Base-by-base conservation (phyloP, 92 coral and sea anemone genomes). In the Bergia sp. region DNA sequence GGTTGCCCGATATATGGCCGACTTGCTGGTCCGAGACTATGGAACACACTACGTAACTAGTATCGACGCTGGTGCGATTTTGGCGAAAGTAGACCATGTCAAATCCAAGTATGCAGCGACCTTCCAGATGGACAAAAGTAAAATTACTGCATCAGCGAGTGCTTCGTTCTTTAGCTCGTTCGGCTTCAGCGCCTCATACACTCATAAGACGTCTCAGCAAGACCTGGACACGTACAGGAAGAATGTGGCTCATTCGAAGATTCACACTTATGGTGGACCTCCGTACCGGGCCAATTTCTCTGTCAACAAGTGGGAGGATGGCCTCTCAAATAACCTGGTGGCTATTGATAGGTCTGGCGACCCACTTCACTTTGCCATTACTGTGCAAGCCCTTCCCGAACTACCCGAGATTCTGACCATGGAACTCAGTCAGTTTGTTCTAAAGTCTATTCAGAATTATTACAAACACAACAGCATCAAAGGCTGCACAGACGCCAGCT, bases 11-110 rank as follows among this genome's bases (percentile, higher is more conserved):
- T 96, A 79, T 86, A 91, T 96, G 58, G 93, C 95, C 2, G 95
- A 95, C 79, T 53, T 95, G 80, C 84, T 96, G 77, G 89, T 96
- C 29, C 99, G 99, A 42, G 99, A 96, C 86, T 96, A 90, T 78
- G 99, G 99, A 1, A 96, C 99, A 64, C 99, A 96, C 88, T 92
- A 86, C 80, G 81, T 95, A 73, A 95, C 99, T 23, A 94, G 99
- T 47, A 94, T 95, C 73, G 95, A 93, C 77, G 95, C 98, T 7
- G 98, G 99, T 12, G 98, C 98, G 16, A 88, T 95, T 79, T 89
- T 96, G 42, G 95, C 99, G 10, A 93, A 96, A 83, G 90, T 96
- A 45, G 98, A 94, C 88, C 94, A 95, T 74, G 69, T 95, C 57
- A 88, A 87, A 75, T 47, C 77, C 58, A 88, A 93, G 65, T 91